Base-by-base conservation (phyloP, 2,797 vertebrate species). In the Cyclura pinguis region DNA sequence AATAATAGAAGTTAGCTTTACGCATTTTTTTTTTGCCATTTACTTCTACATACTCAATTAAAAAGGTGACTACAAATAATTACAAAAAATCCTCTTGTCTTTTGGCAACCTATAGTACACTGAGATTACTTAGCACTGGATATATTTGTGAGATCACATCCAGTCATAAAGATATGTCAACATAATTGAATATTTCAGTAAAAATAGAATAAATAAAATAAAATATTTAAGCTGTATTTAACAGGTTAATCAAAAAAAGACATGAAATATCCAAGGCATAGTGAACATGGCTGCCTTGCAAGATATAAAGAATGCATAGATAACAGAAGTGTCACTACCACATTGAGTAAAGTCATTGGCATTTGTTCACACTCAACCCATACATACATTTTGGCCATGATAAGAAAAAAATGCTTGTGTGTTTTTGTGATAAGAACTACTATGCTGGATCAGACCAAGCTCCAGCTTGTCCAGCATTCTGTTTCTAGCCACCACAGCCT, bases 151-250 rank as follows among this genome's bases (percentile, higher is more conserved):
- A 96, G 95, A 96, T 94, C 92, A 96, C 93, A 81, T 95, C 96
- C 94, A 95, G 95, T 91, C 95, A 95, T 91, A 95, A 96, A 97
- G 96, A 97, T 95, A 97, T 97, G 96, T 96, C 95, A 97, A 98
- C 97, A 96, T 97, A 98, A 98, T 98, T 95, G 97, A 97, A 97
- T 97, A 98, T 97, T 98, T 98, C 97, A 97, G 98, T 99, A 99
- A 99, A 99, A 99, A 99, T 98, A 98, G 97, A 99, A 99, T 99
- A 99, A 99, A 99, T 99, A 98, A 99, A 99, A 98, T 98, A 98
- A 98, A 98, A 98, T 98, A 98, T 98, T 98, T 97, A 97, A 97
- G 96, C 96, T 95, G 95, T 97, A 96, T 97, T 97, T 97, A 97
- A 97, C 96, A 97, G 94, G 95, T 96, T 96, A 97, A 96, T 96